phyloP scores from a whole-genome alignment of 2,113 vertebrate genomes.

The Abramis brama region DNA sequence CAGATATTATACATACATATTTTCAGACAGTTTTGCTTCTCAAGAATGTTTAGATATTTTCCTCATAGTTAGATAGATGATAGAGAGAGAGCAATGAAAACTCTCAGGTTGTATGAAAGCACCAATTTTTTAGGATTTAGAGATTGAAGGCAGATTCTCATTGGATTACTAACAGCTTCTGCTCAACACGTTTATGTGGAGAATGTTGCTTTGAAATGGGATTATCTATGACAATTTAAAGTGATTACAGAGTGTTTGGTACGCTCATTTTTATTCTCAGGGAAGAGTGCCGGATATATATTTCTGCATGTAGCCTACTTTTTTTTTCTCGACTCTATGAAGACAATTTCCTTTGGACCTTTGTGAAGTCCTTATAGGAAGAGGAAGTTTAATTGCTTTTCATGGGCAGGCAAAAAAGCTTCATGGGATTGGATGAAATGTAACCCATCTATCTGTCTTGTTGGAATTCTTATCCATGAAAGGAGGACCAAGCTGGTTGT shows the following conservation, averaged over 20 bases:
- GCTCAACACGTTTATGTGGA: neutral
- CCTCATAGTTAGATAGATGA: too few relatives aligned
- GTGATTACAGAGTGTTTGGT: neutral
- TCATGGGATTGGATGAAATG: conserved; percentile 17
- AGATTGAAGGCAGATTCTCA: neutral
- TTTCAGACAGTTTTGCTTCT: too few relatives aligned
- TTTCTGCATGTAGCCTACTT: neutral
- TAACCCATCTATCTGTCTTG: neutral
- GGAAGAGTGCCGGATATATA: neutral
- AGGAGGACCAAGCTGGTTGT: neutral
- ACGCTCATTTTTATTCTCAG: neutral
- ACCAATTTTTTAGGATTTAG: neutral
- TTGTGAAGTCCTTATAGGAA: neutral
- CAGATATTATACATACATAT: neutral
- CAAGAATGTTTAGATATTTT: too few relatives aligned
- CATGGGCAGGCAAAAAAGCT: neutral
- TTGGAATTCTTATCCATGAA: neutral
- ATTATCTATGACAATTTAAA: neutral
- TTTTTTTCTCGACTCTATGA: neutral
- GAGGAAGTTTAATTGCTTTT: neutral
- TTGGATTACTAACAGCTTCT: neutral
- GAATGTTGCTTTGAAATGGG: neutral
- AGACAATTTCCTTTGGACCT: neutral
- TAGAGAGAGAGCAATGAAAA: neutral
- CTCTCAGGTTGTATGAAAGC: neutral